Evolutionary conservation across 2,797 vertebrate species (phyloP).

Genomic region (Tarsius wallacei): DNA sequence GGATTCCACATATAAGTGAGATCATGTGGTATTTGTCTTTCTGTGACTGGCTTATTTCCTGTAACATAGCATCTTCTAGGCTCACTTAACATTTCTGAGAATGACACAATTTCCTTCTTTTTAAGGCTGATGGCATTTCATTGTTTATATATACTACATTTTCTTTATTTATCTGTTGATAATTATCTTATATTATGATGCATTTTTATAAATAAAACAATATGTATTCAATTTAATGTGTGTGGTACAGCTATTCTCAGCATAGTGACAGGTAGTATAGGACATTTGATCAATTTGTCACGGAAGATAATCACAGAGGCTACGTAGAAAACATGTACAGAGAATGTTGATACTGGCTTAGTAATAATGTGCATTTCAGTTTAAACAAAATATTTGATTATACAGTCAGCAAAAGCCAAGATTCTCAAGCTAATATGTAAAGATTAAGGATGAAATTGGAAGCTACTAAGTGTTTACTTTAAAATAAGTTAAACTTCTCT

Average conservation of each 20-base stretch:
- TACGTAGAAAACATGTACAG: neutral
- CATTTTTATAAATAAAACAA: neutral
- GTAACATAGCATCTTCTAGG: neutral
- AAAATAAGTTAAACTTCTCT: conserved; percentile 30
- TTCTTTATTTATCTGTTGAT: neutral
- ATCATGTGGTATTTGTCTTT: neutral
- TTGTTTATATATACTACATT: neutral
- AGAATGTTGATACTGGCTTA: neutral
- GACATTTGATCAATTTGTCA: conserved; percentile 45
- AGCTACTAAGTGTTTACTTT: neutral
- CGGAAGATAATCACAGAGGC: neutral
- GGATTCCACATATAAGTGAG: neutral
- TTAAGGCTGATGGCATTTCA: neutral
- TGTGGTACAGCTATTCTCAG: neutral
- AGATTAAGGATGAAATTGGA: neutral
- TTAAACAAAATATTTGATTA: conserved; percentile 37
- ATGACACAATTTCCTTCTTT: neutral
- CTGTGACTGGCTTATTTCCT: neutral
- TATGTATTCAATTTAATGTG: neutral
- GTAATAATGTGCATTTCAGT: neutral
- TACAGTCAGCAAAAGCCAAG: neutral
- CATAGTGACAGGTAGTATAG: neutral
- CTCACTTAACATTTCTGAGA: neutral
- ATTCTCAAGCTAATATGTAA: neutral
- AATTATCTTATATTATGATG: neutral